These are phyloP conservation scores for Lepidotrigona ventralis DNA, from an alignment of 1,140 invertebrate genomes.

Conservation along the genomic window DNA sequence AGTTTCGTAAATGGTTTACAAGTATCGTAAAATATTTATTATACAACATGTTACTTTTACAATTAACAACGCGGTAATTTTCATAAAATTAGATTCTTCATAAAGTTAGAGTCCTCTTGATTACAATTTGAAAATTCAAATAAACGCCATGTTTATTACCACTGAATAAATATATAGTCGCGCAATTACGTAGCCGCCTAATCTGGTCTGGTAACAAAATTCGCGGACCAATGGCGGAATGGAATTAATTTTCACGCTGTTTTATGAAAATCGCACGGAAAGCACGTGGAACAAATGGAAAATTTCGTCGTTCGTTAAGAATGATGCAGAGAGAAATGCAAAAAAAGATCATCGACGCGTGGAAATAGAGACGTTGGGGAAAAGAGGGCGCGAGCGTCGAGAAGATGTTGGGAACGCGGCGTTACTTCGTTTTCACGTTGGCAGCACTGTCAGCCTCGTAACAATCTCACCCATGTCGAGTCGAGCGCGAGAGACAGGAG, in stretches of 20 bases:
- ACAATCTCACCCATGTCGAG: conserved; percentile 68
- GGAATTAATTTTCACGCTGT: neutral
- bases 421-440: conserved; percentile 51
- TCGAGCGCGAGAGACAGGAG: conserved; percentile 69
- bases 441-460: conserved; percentile 68
- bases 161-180: neutral
- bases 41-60: neutral
- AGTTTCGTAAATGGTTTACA: neutral
- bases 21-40: neutral
- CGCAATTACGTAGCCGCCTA: neutral
- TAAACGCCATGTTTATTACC: conserved; percentile 11
- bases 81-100: neutral
- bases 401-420: conserved; percentile 12
- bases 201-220: neutral
- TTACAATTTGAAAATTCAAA: conserved; percentile 39
- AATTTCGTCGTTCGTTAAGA: neutral
- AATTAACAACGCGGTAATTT: neutral
- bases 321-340: neutral
- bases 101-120: neutral
- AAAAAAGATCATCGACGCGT: neutral
- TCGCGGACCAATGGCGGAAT: no score
- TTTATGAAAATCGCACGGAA: neutral
- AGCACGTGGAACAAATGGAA: neutral
- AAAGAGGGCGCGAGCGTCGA: neutral
- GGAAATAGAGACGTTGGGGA: neutral